A percentile compares a stretch with the other conserved stretches of the same genome.
Evolutionary conservation across 2,113 vertebrate species (phyloP).

Genomic region (Equus przewalskii): DNA sequence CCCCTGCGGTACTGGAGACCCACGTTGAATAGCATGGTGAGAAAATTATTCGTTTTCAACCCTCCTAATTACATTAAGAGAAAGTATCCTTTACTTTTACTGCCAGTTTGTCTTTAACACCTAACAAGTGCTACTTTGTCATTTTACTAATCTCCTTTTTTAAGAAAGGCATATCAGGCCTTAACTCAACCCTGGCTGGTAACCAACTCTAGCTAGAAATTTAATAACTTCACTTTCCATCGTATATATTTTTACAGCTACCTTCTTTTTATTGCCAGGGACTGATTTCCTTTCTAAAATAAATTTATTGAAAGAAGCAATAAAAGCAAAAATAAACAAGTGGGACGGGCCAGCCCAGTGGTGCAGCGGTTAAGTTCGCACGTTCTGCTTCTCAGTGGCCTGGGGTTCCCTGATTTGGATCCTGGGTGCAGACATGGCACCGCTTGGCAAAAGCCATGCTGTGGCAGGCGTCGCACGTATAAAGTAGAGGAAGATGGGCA

Average conservation of each 20-base stretch:
- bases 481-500: no score
- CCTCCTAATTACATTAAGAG: not conserved
- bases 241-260: not conserved
- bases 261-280: not conserved
- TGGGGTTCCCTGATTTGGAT: no score
- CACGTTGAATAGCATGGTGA: not conserved
- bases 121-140: not conserved
- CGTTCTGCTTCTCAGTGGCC: no score
- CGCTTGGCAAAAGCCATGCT: no score
- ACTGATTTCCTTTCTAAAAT: constrained; percentile 7
- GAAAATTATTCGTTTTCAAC: not conserved
- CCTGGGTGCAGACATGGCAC: no score
- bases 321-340: not conserved
- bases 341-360: not conserved
- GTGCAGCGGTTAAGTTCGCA: no score
- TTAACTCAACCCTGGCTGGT: not conserved
- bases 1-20: not conserved
- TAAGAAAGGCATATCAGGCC: not conserved
- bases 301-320: not conserved
- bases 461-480: no score
- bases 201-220: not conserved
- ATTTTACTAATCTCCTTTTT: not conserved
- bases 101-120: not conserved
- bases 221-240: not conserved
- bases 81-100: not conserved